Base-by-base conservation (phyloP, 2,888 invertebrate species). In the Polymixis lichenea region DNA sequence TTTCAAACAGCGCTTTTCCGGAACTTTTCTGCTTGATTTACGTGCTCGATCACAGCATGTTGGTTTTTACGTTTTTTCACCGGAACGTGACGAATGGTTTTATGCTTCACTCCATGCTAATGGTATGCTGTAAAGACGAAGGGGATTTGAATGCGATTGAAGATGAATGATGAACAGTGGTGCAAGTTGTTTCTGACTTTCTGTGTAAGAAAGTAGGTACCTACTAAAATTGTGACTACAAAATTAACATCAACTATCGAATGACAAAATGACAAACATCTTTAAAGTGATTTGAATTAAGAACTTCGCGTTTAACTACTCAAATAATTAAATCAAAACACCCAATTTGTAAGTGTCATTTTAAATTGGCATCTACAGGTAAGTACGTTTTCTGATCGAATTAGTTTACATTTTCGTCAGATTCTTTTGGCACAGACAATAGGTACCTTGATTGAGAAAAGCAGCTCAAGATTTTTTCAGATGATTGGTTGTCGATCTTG, bases 21-120 rank as follows among this genome's bases (percentile, higher is more conserved):
- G 78, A 65, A 60, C 19, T 51, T 76, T 60, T 67, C 49, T 43
- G 68, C 83, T 83, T 78, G 83, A 83, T 80, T 61, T 83, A 73
- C 79, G 84, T 78, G 68, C 79, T 56, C 65, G 68, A 81, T 72
- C 64, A 51, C 49, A 83, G 60, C 17, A 51, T 66, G 64, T 83
- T 72, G 73, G 17, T 83, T 81, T 83, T 81, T 83, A 69, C 68
- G 51, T 65, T 11, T 81, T 79, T 84, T 22, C 53, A 32, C 15
- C 6, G 49, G 58, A 58, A 73, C 65, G 66, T 74, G 81, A 82
- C 69, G 74, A 79, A 79, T 82, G 74, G 66, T 79, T 82, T 79
- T 80, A 84, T 79, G 69, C 74, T 84, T 67, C 74, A 67, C 53
- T 67, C 74, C 61, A 58, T 67, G 75, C 80, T 75, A 79, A 79